Evolutionary conservation across 2,888 invertebrate species (phyloP), one percentile per base, ranked within the genome.

Genomic region (Rapana venosa): DNA sequence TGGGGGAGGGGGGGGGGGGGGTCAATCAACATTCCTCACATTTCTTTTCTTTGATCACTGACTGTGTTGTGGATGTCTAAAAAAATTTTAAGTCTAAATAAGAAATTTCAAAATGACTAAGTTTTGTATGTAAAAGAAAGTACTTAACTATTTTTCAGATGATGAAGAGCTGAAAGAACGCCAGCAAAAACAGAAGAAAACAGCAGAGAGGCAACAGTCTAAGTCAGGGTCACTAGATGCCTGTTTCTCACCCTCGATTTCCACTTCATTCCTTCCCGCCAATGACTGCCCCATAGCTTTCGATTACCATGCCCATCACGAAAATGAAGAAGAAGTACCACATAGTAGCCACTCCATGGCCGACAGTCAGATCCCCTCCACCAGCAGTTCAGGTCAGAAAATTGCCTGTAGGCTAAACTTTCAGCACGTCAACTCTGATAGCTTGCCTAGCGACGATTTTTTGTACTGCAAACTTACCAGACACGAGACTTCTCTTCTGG

Each of bases 401-500:
- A 15, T 30, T 5, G 85, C 85, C n/a, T 58, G 58, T 0, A 58
- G 58, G 13, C 15, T 58, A 0, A 2, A 35, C 35, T 88, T 88
- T 32, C 32, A 70, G 66, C 84, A 32, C 47, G 70, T 84, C 36
- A 30, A 58, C 1, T 70, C 26, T 15, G 70, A 70, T 26, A 30
- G 47, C 36, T 70, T 84, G 61, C 84, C 88, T n/a, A 32, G 84
- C n/a, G 61, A 35, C 22, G 15, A 17, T 5, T 32, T 61, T 2
- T 20, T 88, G 84, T 88, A 88, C 70, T 88, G 88, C 84, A 58
- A 20, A 17, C 84, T 88, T 70, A 70, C 66, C 26, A 30, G 13
- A 0, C 61, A 88, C 8, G 88, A 88, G 30, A 4, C 13, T 26
- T 22, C 22, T 1, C 35, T 88, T 35, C 83, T 88, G 88, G 79